These are phyloP conservation scores for Urocolius indicus DNA, from an alignment of 2,113 vertebrate genomes.

Conservation along the genomic window DNA sequence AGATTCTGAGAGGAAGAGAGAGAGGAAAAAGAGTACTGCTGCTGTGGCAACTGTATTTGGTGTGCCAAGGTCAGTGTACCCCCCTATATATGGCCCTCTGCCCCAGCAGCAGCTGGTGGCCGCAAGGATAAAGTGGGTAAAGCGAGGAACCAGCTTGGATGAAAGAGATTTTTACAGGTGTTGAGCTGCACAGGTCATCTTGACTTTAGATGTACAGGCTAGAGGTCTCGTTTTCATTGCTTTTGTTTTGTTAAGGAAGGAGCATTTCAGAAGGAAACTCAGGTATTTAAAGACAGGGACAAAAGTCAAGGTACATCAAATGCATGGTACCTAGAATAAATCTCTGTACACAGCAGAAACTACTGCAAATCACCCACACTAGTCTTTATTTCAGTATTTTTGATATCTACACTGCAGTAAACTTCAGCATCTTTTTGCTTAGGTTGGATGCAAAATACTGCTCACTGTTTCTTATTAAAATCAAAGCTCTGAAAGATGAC, in stretches of 20 bases:
- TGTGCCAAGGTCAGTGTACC: background rate
- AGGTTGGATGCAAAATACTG: background rate
- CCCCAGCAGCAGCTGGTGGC: background rate
- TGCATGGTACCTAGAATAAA: background rate
- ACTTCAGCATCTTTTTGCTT: background rate
- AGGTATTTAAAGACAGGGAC: background rate
- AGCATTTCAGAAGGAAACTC: background rate
- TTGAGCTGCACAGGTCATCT: background rate
- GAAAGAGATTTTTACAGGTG: background rate
- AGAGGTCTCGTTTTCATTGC: background rate
- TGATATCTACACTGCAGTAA: background rate
- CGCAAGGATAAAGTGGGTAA: background rate
- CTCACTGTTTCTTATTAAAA: background rate
- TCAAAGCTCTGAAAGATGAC: background rate
- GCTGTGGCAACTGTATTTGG: background rate
- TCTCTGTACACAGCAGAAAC: background rate
- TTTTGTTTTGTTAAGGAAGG: background rate
- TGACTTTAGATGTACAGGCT: background rate
- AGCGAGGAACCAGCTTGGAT: background rate
- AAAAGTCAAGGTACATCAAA: background rate
- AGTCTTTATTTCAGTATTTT: background rate
- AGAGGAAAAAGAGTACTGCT: background rate
- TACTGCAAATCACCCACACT: background rate
- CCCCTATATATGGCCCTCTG: background rate
- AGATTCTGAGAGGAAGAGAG: background rate